These are phyloP conservation scores for Stomatorhinus ivindoensis DNA, from an alignment of 2,113 vertebrate genomes.

Conservation along the genomic window DNA sequence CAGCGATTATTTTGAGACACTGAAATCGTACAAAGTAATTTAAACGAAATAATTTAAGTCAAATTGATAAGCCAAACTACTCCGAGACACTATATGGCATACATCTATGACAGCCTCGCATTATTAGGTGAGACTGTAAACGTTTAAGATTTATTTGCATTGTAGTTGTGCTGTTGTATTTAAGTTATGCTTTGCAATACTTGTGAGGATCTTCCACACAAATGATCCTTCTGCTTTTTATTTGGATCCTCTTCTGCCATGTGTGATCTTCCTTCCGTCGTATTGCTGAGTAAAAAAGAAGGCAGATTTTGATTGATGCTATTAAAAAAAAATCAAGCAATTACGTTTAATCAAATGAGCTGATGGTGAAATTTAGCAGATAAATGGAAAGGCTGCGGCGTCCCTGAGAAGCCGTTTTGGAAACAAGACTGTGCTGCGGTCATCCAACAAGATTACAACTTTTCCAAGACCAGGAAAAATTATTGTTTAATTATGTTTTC, in stretches of 20 bases:
- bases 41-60: not conserved
- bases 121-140: not conserved
- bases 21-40: too few relatives aligned
- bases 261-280: not conserved
- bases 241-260: not conserved
- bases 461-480: not conserved
- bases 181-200: not conserved
- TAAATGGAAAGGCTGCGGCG: not conserved
- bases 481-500: not conserved
- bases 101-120: not conserved
- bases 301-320: not conserved
- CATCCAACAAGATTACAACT: not conserved
- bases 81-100: not conserved
- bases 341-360: not conserved
- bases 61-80: not conserved
- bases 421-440: not conserved
- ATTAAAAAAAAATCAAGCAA: not conserved
- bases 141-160: not conserved
- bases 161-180: not conserved
- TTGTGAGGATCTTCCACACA: not conserved
- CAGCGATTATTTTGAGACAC: too few relatives aligned
- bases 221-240: not conserved
- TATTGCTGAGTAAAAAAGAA: not conserved
- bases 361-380: not conserved
- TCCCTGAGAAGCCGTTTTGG: not conserved